Conservation (phyloP, 2,888 invertebrate species). For the Meloe dianella region DNA sequence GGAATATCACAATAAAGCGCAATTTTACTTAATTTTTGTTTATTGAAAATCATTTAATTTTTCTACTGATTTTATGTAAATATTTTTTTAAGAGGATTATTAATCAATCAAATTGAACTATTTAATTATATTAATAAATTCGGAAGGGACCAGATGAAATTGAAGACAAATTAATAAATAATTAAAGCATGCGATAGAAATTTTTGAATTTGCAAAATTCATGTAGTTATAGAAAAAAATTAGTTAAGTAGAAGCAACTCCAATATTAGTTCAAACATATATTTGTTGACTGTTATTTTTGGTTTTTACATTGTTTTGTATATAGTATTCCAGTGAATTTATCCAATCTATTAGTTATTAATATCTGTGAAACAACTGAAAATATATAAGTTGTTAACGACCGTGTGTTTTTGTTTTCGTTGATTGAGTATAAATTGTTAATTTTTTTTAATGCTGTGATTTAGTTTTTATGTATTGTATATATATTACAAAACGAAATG, state of each 20-base stretch:
- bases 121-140: not conserved
- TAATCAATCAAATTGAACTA: no score
- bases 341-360: no score
- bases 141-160: slow-evolving; percentile 7
- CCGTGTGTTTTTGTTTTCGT: not conserved
- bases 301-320: not conserved
- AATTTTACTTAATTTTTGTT: not conserved
- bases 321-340: not conserved
- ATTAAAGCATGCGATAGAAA: not conserved
- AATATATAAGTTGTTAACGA: not conserved
- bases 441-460: not conserved
- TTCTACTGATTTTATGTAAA: not conserved
- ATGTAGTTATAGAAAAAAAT: not conserved
- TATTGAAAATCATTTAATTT: not conserved
- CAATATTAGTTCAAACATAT: not conserved
- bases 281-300: not conserved
- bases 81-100: no score
- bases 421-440: not conserved
- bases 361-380: no score
- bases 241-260: not conserved
- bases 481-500: not conserved
- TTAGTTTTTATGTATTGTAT: not conserved
- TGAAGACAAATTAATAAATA: slow-evolving; percentile 9
- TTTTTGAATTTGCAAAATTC: not conserved
- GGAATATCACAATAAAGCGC: not conserved